Conservation (phyloP, 2,888 invertebrate genomes). For the Petrophora chlorosata region DNA sequence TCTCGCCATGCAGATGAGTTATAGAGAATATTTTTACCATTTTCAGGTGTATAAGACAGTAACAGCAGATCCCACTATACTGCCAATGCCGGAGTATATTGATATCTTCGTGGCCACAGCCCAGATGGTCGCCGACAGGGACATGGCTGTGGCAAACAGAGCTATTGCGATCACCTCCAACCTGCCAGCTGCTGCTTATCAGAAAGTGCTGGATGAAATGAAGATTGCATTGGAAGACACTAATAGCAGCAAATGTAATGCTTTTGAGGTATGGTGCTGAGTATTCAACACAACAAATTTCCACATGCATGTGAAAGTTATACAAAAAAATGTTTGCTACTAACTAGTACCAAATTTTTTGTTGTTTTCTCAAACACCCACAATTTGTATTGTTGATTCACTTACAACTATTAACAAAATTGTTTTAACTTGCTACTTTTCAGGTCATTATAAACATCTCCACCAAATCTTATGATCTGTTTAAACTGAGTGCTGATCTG, state of each 20-base stretch:
- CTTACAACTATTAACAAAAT: background rate
- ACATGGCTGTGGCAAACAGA: constrained; percentile 84
- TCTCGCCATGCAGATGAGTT: background rate
- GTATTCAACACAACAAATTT: no score
- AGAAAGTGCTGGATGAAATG: constrained; percentile 81
- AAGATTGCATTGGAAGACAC: constrained; percentile 81
- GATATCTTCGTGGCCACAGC: constrained; percentile 83
- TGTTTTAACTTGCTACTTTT: constrained; percentile 37
- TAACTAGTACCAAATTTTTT: no score
- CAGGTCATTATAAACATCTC: constrained; percentile 87
- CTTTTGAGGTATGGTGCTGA: constrained; percentile 16
- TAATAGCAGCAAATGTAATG: constrained; percentile 56
- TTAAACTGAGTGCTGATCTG: constrained; percentile 83
- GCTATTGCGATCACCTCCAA: constrained; percentile 82
- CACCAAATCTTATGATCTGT: constrained; percentile 81
- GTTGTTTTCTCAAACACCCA: no score
- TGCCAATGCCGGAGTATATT: constrained; percentile 72
- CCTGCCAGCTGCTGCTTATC: constrained; percentile 79
- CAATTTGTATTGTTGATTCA: no score
- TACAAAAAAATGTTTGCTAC: no score
- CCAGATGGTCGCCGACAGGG: constrained; percentile 83
- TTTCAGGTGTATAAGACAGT: constrained; percentile 68
- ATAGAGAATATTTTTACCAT: background rate
- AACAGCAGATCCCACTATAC: constrained; percentile 42
- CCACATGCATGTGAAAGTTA: no score